phyloP scores from a whole-genome alignment of 2,888 invertebrate genomes.

The Lymantria monacha region DNA sequence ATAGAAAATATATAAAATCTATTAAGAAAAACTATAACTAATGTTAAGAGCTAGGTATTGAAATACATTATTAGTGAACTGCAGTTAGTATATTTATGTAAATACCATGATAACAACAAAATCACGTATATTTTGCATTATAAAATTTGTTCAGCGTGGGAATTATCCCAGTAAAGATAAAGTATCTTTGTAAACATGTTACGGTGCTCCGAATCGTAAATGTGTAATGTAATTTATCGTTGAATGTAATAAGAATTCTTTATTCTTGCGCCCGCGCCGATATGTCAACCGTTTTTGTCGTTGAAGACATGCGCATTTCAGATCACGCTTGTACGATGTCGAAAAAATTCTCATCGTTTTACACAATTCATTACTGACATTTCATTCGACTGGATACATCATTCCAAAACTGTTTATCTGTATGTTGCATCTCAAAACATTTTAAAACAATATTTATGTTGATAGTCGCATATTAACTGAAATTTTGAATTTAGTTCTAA shows the following conservation, averaged over 20 bases:
- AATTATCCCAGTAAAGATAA: conserved; percentile 1
- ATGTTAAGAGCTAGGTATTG: too few relatives aligned
- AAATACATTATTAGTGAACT: too few relatives aligned
- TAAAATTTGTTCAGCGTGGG: not conserved
- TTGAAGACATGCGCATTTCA: conserved; percentile 3
- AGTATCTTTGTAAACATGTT: conserved; percentile 3
- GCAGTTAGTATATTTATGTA: too few relatives aligned
- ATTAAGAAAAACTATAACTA: too few relatives aligned
- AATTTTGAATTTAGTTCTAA: conserved; percentile 26
- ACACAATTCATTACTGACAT: conserved; percentile 3
- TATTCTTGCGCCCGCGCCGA: conserved; percentile 7
- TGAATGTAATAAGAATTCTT: conserved; percentile 6
- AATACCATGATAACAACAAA: conserved; percentile 1
- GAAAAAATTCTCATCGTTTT: not conserved
- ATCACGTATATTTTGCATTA: not conserved
- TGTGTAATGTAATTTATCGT: conserved; percentile 9
- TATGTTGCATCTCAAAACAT: conserved; percentile 2
- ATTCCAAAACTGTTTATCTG: not conserved
- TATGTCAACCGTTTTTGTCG: conserved; percentile 8
- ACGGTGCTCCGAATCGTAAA: conserved; percentile 2
- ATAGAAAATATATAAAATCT: too few relatives aligned
- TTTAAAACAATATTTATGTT: conserved; percentile 21
- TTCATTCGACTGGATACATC: not conserved
- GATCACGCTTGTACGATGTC: not conserved
- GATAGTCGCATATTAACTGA: conserved; percentile 23